Evolutionary conservation across 2,888 invertebrate genomes (phyloP).

Genomic region (Nephrotoma flavescens): DNA sequence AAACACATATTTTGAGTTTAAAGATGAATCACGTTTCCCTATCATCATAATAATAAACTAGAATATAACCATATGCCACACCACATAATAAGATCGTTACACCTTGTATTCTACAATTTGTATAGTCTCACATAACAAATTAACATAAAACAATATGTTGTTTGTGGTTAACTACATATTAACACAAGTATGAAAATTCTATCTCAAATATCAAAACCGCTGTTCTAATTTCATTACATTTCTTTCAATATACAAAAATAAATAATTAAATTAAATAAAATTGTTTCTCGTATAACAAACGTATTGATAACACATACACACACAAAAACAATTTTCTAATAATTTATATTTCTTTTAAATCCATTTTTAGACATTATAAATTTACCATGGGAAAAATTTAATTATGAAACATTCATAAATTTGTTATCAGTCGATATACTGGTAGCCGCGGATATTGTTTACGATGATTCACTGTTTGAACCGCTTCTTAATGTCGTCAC

Average conservation of each 20-base stretch:
- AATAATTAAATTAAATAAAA: background rate
- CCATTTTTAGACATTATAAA: slow-evolving; percentile 20
- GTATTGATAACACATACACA: background rate
- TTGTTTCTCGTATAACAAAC: background rate
- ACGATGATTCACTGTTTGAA: slow-evolving; percentile 39
- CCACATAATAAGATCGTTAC: background rate
- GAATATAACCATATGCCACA: background rate
- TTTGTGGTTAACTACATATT: background rate
- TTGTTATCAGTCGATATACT: slow-evolving; percentile 32
- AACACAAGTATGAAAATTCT: background rate
- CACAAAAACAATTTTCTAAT: background rate
- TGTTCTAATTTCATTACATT: background rate
- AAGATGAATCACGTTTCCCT: background rate
- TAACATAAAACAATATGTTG: background rate
- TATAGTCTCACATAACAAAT: background rate
- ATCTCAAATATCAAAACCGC: background rate
- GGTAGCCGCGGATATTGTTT: slow-evolving; percentile 45
- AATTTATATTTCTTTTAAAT: background rate
- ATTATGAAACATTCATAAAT: slow-evolving; percentile 5
- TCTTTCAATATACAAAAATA: background rate
- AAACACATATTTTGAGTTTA: background rate
- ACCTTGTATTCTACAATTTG: background rate
- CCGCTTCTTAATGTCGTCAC: slow-evolving; percentile 33
- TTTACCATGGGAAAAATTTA: slow-evolving; percentile 38
- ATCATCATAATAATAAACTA: background rate